Evolutionary conservation across 2,888 invertebrate genomes (phyloP).

Genomic region (Spatulosminthurus flaviceps): DNA sequence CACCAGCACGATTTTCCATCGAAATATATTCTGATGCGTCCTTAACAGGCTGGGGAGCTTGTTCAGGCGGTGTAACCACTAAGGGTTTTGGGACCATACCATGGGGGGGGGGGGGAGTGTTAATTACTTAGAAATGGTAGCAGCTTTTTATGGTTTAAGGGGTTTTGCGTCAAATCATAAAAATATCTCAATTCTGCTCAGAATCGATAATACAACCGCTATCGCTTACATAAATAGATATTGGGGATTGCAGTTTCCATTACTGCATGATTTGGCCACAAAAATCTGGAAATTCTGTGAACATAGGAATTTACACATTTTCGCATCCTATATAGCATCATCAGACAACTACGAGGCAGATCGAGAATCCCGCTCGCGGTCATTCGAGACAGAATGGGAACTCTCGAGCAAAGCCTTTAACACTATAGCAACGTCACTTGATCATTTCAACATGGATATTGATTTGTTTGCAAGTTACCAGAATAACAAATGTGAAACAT

Average conservation of each 20-base stretch:
- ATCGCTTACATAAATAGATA: conserved; percentile 46
- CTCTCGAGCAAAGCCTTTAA: neutral
- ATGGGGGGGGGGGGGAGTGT: neutral
- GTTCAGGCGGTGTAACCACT: too few relatives aligned
- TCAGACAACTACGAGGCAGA: conserved; percentile 27
- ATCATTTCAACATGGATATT: too few relatives aligned
- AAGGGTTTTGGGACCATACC: conserved; percentile 34
- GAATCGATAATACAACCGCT: conserved; percentile 49
- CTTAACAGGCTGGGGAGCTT: conserved; percentile 45
- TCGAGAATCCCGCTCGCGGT: neutral
- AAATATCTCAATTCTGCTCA: neutral
- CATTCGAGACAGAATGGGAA: conserved; percentile 1
- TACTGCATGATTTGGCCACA: conserved; percentile 23
- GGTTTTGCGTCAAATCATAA: neutral
- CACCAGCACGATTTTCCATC: neutral
- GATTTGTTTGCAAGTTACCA: conserved; percentile 4
- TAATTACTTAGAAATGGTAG: conserved; percentile 44
- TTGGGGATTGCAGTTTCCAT: conserved; percentile 31
- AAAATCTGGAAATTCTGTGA: conserved; percentile 49
- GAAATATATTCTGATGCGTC: conserved; percentile 46
- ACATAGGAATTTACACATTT: conserved; percentile 16
- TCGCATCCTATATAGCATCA: conserved; percentile 28
- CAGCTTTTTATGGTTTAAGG: conserved; percentile 28
- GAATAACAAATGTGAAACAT: neutral
- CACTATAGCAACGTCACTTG: neutral